These are phyloP conservation scores for Oostethus manadensis DNA, from an alignment of 2,113 vertebrate species.

Conservation along the genomic window DNA sequence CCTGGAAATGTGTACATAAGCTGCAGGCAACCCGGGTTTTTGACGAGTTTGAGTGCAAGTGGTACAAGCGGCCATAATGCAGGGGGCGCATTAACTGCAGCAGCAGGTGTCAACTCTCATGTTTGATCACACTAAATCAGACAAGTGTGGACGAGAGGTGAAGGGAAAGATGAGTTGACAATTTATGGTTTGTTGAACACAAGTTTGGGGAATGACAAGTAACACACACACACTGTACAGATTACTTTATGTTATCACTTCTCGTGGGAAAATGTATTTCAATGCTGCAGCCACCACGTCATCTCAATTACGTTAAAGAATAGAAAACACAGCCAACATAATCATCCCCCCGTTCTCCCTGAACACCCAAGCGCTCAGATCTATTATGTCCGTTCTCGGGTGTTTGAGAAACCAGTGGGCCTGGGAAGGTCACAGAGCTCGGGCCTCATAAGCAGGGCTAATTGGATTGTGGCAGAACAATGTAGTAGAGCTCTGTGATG, in stretches of 20 bases:
- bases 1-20: too few relatives aligned
- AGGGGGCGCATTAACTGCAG: conserved; percentile 87
- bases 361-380: conserved; percentile 44
- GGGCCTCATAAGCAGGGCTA: conserved; percentile 90
- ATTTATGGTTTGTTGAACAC: conserved; percentile 29
- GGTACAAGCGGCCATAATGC: conserved; percentile 76
- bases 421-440: conserved; percentile 82
- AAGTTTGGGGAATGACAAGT: conserved; percentile 26
- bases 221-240: conserved; percentile 7
- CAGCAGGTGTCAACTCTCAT: conserved; percentile 87
- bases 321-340: conserved; percentile 50
- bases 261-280: conserved; percentile 35
- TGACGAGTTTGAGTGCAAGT: conserved; percentile 44
- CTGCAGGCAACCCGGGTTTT: too few relatives aligned
- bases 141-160: conserved; percentile 90
- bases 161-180: conserved; percentile 71
- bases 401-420: conserved; percentile 63
- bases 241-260: conserved; percentile 33
- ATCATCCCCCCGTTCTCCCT: conserved; percentile 39
- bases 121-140: conserved; percentile 99
- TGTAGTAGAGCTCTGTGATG: conserved; percentile 44
- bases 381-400: conserved; percentile 65
- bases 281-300: conserved; percentile 43
- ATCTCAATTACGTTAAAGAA: conserved; percentile 57
- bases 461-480: conserved; percentile 96